A percentile compares a stretch with the other conserved stretches of the same genome.
phyloP scores from a whole-genome alignment of 1,140 invertebrate genomes.

The Saccostrea echinata region DNA sequence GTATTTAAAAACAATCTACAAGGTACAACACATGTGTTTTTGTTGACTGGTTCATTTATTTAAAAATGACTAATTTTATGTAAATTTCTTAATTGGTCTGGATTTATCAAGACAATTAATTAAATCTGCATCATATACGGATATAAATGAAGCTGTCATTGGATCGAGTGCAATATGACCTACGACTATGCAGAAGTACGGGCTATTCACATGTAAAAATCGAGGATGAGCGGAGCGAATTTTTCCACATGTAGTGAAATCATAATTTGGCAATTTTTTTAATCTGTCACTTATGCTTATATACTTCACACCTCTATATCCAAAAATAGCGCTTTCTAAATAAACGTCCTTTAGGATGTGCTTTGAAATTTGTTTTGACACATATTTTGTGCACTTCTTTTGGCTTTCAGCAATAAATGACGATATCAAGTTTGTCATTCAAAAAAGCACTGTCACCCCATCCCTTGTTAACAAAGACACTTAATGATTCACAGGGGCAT shows the following conservation, averaged over 20 bases:
- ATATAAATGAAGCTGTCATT: conserved; percentile 4
- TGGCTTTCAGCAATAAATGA: conserved; percentile 32
- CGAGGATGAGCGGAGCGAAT: background rate
- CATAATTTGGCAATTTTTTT: background rate
- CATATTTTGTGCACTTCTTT: background rate
- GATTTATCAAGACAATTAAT: conserved; percentile 1
- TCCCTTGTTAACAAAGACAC: background rate
- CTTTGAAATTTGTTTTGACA: background rate
- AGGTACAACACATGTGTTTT: background rate
- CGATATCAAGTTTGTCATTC: background rate
- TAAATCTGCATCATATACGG: background rate
- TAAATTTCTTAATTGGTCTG: conserved; percentile 23
- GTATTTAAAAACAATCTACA: background rate
- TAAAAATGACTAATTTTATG: conserved; percentile 5
- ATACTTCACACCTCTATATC: background rate
- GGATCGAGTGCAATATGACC: background rate
- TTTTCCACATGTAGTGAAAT: background rate
- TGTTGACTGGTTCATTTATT: conserved; percentile 1
- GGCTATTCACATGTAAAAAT: background rate
- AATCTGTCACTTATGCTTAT: too few species aligned
- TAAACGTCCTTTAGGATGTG: background rate
- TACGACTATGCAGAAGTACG: background rate
- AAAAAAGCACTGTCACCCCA: background rate
- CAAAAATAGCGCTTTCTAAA: background rate
- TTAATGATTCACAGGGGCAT: background rate